phyloP scores from a whole-genome alignment of 2,797 vertebrate species.

The Protosalanx chinensis region DNA sequence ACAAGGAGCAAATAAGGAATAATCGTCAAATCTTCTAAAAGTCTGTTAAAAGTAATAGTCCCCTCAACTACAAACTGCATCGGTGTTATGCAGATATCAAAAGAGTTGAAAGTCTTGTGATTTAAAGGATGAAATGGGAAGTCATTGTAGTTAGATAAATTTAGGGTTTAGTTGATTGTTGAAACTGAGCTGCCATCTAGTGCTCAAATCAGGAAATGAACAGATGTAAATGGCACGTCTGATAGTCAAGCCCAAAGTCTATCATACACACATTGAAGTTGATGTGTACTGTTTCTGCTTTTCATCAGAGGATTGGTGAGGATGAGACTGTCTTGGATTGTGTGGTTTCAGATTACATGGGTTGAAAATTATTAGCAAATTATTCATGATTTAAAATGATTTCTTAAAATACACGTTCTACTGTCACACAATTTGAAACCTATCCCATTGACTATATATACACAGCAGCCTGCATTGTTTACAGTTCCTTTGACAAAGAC shows the following conservation, averaged over 20 bases:
- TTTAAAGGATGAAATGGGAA: background rate
- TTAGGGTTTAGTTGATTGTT: constrained; percentile 14
- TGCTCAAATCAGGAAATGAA: constrained; percentile 34
- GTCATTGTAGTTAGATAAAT: background rate
- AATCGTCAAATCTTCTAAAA: background rate
- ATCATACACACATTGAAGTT: background rate
- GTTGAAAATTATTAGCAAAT: background rate
- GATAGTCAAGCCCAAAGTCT: background rate
- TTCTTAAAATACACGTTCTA: background rate
- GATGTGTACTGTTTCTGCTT: background rate
- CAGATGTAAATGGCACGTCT: background rate
- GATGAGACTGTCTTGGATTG: background rate
- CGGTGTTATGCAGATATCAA: background rate
- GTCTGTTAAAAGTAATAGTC: background rate
- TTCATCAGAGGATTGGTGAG: background rate
- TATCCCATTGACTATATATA: background rate
- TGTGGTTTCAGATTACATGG: background rate
- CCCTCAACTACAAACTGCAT: background rate
- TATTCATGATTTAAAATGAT: too few relatives aligned
- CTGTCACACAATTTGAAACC: background rate
- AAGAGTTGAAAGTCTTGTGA: background rate
- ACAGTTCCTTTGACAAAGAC: background rate
- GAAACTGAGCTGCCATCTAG: constrained; percentile 49
- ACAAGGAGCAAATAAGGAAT: background rate
- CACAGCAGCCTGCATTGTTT: background rate